Evolutionary conservation across 2,888 invertebrate genomes (phyloP), one percentile per base, ranked within the genome.

Genomic region (Euplexia lucipara): DNA sequence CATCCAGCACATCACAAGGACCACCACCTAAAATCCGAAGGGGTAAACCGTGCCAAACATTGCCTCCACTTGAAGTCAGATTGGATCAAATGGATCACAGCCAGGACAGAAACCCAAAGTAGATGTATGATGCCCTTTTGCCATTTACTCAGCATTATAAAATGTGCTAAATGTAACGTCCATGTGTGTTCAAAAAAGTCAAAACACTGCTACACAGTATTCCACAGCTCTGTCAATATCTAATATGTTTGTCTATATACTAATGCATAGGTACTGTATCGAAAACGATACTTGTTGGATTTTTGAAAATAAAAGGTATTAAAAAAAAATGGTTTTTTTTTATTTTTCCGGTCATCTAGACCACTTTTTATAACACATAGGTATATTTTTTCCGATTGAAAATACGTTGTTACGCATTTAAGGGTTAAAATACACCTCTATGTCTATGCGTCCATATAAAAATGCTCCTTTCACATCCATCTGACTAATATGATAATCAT

Each of bases 11-110:
- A 51, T 51, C 51, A 52, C 47, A 69, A 47, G 59, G 57, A 20
- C 72, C 76, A 60, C 63, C 74, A 67, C 69, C 58, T 44, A 78
- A 79, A 76, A 75, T 77, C 45, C 66, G 70, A 54, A 76, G 56
- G 34, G 66, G 75, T 12, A 79, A 81, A 79, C 81, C 69, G 35
- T 65, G 64, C 56, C 70, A 70, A 60, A 41, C 44, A 52, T 75
- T 77, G 62, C 73, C 78, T 52, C 70, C 80, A 51, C 65, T 45
- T 70, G 78, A 82, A 61, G 57, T 49, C 14, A 57, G 57, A 26
- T 45, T 75, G 16, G 81, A 82, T 47, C 22, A 75, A 72, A 53
- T 60, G 34, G 78, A 78, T 68, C 77, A 80, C 51, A 66, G 62
- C 48, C 56, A 54, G 75, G 48, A 78, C 79, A 68, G 78, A 78